phyloP scores from a whole-genome alignment of 2,797 vertebrate species.

The Ciconia nigra region DNA sequence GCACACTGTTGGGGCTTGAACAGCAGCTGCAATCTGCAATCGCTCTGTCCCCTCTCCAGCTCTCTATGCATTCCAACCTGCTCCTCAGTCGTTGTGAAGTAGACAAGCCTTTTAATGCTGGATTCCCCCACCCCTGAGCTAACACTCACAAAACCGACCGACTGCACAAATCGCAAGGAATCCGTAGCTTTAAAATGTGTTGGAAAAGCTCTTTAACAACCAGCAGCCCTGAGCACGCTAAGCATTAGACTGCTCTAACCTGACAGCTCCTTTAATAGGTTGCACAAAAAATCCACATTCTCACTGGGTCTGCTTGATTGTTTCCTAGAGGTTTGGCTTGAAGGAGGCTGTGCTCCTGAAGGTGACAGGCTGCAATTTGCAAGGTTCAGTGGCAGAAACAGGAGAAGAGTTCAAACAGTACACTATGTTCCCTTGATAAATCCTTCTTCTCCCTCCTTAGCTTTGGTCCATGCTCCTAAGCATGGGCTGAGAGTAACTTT shows the following conservation, averaged over 20 bases:
- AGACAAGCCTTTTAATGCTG: not conserved
- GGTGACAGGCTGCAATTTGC: not conserved
- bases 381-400: not conserved
- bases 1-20: fast-evolving
- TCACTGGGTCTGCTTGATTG: not conserved
- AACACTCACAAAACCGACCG: not conserved
- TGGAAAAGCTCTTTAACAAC: not conserved
- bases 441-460: not conserved
- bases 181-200: not conserved
- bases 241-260: not conserved
- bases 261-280: not conserved
- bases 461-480: not conserved
- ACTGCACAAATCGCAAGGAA: not conserved
- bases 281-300: not conserved
- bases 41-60: not conserved
- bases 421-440: not conserved
- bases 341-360: not conserved
- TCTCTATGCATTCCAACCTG: not conserved
- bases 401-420: not conserved
- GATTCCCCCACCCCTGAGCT: not conserved
- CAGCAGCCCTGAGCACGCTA: not conserved
- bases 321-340: not conserved
- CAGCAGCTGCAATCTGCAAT: not conserved
- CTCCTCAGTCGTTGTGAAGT: fast-evolving
- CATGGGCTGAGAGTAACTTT: not conserved